These are phyloP conservation scores for Theretra japonica DNA, from an alignment of 2,888 invertebrate species.

Conservation along the genomic window DNA sequence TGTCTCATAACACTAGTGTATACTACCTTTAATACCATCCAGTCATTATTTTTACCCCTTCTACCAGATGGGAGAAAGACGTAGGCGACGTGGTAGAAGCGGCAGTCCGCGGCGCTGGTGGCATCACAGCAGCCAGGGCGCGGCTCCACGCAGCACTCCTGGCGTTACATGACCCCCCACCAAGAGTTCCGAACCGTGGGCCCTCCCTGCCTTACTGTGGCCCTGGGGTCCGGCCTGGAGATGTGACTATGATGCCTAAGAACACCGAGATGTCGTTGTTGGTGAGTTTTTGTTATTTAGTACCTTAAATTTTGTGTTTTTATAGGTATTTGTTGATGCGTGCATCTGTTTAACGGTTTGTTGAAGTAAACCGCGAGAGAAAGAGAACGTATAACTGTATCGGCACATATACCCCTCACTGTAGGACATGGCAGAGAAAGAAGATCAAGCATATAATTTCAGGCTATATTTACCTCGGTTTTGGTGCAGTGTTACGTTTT, in stretches of 20 bases:
- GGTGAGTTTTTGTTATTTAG: slow-evolving; percentile 54
- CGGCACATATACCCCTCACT: too few species aligned
- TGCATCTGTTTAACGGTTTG: background rate
- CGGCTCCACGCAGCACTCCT: slow-evolving; percentile 74
- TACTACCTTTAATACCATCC: too few species aligned
- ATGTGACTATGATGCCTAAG: slow-evolving; percentile 82
- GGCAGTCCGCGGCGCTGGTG: slow-evolving; percentile 80
- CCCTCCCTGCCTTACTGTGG: slow-evolving; percentile 86
- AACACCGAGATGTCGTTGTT: slow-evolving; percentile 79
- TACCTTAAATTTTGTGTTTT: background rate
- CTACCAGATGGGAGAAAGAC: slow-evolving; percentile 78
- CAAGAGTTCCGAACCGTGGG: slow-evolving; percentile 71
- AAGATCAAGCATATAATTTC: too few species aligned
- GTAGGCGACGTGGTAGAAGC: slow-evolving; percentile 85
- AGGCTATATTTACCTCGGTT: too few species aligned
- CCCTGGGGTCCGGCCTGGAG: slow-evolving; percentile 80
- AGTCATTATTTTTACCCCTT: too few species aligned
- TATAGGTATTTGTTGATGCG: background rate
- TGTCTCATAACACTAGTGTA: too few species aligned
- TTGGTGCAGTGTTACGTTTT: too few species aligned
- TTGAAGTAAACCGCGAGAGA: background rate
- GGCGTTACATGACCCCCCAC: slow-evolving; percentile 66
- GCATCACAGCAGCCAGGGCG: slow-evolving; percentile 72
- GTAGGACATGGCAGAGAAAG: too few species aligned
- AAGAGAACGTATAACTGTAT: too few species aligned